Evolutionary conservation across 2,888 invertebrate species (phyloP), one percentile per base, ranked within the genome.

Genomic region (Dendrolimus houi): DNA sequence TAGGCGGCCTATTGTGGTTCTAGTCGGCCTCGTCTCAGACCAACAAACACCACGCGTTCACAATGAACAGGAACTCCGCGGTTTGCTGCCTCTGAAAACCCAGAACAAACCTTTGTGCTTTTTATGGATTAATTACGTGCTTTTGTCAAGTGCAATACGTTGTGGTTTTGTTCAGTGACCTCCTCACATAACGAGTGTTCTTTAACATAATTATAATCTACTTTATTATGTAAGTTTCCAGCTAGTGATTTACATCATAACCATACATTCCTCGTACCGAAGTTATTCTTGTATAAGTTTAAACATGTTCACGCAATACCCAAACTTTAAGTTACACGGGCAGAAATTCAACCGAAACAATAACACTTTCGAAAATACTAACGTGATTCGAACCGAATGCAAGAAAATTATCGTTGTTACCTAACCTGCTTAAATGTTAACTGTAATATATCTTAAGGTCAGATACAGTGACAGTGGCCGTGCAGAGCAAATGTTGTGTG

Each of bases 21-120:
- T 60, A 57, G 59, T 59, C 60, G 63, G 60, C 56, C 58, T 57
- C 56, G 60, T 57, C 58, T 57, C 56, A 61, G 60, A 17, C 63
- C 47, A 47, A 47, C 47, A 47, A 47, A 47, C 12, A 47, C 29
- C 47, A 65, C 68, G 67, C 68, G 63, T 60, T 62, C 69, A 87
- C 84, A 87, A 84, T 80, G 74, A 71, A 75, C 84, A 85, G 85
- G 85, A 87, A 83, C 81, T 85, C 67, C 76, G 81, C 80, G 78
- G 75, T 81, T 69, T 73, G 72, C 69, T 72, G 65, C 63, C 68
- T 69, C 70, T 77, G 72, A 74, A 74, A 72, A 63, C 62, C 62
- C 62, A 47, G 47, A 47, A 47, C 12, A 47, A 47, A 69, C 58
- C 65, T 63, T 65, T 66, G 66, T 68, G 62, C 64, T 70, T 72